Evolutionary conservation across 2,888 invertebrate genomes (phyloP).

Genomic region (Cosmia trapezina): DNA sequence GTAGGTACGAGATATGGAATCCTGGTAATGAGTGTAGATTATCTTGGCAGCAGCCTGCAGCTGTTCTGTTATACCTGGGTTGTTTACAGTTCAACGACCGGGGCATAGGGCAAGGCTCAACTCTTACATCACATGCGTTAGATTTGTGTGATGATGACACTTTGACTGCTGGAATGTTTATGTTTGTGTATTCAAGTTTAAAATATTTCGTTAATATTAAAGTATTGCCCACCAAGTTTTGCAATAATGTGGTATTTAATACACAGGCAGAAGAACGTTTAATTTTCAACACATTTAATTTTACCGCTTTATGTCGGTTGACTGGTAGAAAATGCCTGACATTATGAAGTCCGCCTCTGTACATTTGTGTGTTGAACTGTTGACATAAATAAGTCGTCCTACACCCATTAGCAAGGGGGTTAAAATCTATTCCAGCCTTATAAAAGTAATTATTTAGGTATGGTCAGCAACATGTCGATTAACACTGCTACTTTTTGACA

Average conservation of each 20-base stretch:
- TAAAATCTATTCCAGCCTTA: too few relatives aligned
- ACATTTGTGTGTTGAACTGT: too few relatives aligned
- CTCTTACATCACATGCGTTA: constrained; percentile 1
- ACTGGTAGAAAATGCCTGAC: too few relatives aligned
- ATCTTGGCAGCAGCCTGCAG: constrained; percentile 16
- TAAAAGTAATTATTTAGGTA: too few relatives aligned
- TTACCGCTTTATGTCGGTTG: too few relatives aligned
- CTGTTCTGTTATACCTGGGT: neutral
- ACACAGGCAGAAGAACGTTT: neutral
- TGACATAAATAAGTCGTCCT: too few relatives aligned
- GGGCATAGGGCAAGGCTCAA: constrained; percentile 39
- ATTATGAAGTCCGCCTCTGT: too few relatives aligned
- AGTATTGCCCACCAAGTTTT: neutral
- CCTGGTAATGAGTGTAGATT: constrained; percentile 11
- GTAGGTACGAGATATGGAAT: constrained; percentile 9
- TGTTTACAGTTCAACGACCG: constrained; percentile 29
- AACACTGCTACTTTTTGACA: too few relatives aligned
- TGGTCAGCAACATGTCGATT: too few relatives aligned
- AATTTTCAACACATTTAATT: neutral
- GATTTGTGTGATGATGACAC: constrained; percentile 15
- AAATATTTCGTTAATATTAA: neutral
- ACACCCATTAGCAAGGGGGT: too few relatives aligned
- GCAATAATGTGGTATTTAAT: neutral
- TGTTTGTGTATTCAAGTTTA: neutral
- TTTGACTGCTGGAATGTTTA: constrained; percentile 16